Evolutionary conservation across 2,113 vertebrate species (phyloP), one percentile per base, ranked within the genome.

Genomic region (Centropristis striata): DNA sequence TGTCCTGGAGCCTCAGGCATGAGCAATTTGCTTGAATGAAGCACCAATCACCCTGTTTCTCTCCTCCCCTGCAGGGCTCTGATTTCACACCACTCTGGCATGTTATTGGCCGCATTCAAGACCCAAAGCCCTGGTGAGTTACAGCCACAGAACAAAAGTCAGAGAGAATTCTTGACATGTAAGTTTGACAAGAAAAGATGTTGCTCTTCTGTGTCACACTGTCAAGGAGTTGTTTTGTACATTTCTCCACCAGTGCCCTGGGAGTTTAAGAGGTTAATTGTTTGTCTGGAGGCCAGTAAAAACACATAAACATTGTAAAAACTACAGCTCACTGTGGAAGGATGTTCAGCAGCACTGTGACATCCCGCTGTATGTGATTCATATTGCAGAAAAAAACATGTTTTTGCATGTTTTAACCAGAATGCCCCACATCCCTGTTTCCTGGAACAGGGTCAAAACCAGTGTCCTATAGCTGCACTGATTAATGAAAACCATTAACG

Each of bases 31-130:
- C 13, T 69, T 36, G 51, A 83, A 69, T 63, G 72, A 68, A 78
- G 42, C 67, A 80, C 84, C 78, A 54, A 75, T 90, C 80, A 67
- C 46, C 74, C 50, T 54, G 28, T 80, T 75, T 84, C 58, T 76
- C 69, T 20, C 77, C 68, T 47, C 11, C 60, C 57, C 67, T 79
- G 66, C 69, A 85, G 83, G 80, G 11, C 64, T 36, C 36, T 49
- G 64, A 84, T 81, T 87, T 82, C 82, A 63, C 60, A 76, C 37
- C 25, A 49, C 27, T 59, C 61, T 39, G 47, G 20, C n/a, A 54
- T 61, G 80, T 84, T 79, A 75, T 75, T 81, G 78, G 77, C 75
- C 70, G n/a, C 55, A 57, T 78, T 80, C 51, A 78, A 44, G 75
- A 60, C 53, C 59, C 28, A 25, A 32, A 69, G 50, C 15, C 32